Conservation (phyloP, 2,888 invertebrate genomes). For the Caenorhabditis japonica region DNA sequence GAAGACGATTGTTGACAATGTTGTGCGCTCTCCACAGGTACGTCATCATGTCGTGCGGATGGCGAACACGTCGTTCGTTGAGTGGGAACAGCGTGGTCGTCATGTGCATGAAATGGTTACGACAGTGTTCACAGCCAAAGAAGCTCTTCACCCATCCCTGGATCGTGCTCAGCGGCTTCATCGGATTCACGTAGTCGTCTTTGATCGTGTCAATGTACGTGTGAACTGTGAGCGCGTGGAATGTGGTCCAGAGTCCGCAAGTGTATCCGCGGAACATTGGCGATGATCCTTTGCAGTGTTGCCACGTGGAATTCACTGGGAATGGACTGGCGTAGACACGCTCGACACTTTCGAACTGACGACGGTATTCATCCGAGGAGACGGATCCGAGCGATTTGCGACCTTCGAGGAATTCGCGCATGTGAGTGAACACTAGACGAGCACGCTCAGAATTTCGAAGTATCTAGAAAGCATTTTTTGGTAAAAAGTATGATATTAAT, state of each 20-base stretch:
- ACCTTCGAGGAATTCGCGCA: conserved; percentile 69
- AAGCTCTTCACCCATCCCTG: conserved; percentile 78
- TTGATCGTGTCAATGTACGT: conserved; percentile 80
- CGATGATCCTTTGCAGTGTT: conserved; percentile 72
- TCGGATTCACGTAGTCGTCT: conserved; percentile 69
- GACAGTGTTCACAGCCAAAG: conserved; percentile 93
- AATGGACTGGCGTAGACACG: conserved; percentile 74
- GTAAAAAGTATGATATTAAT: neutral
- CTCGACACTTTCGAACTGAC: conserved; percentile 75
- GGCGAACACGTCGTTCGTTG: conserved; percentile 74
- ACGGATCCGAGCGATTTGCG: conserved; percentile 62
- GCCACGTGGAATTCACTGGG: conserved; percentile 75
- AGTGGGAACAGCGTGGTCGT: conserved; percentile 80
- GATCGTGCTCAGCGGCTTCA: conserved; percentile 71
- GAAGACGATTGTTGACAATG: conserved; percentile 88
- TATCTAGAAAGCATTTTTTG: conserved; percentile 57
- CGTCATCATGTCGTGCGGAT: conserved; percentile 75
- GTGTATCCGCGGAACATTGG: conserved; percentile 81
- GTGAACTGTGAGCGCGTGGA: conserved; percentile 91
- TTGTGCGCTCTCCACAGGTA: conserved; percentile 89
- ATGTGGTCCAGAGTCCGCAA: conserved; percentile 95
- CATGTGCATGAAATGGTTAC: conserved; percentile 90
- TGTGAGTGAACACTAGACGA: conserved; percentile 72
- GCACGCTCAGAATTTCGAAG: conserved; percentile 73
- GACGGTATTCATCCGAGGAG: conserved; percentile 68